These are phyloP conservation scores for Rhinogobius similis DNA, from an alignment of 2,113 vertebrate species.

Conservation along the genomic window DNA sequence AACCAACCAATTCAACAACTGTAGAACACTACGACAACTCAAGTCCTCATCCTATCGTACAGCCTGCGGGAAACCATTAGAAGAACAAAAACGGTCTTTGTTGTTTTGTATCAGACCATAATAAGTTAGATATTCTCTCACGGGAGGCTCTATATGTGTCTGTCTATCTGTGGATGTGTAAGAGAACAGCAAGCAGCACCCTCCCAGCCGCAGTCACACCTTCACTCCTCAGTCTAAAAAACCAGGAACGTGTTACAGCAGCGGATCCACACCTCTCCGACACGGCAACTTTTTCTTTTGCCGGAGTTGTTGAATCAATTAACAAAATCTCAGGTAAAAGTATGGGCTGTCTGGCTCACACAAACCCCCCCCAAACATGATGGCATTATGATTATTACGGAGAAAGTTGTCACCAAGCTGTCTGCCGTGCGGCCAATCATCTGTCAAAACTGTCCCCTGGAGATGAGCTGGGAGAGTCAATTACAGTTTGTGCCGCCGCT, in stretches of 20 bases:
- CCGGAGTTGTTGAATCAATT: constrained; percentile 37
- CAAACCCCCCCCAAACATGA: neutral
- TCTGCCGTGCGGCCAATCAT: constrained; percentile 40
- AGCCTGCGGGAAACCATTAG: too few relatives aligned
- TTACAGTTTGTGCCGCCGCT: constrained; percentile 29
- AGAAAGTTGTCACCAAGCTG: constrained; percentile 18
- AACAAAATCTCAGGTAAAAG: constrained; percentile 22
- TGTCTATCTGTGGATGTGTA: constrained; percentile 24
- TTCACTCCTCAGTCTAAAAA: constrained; percentile 1
- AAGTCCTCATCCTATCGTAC: too few relatives aligned
- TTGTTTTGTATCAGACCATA: constrained; percentile 52
- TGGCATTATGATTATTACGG: constrained; percentile 7
- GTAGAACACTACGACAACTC: too few relatives aligned
- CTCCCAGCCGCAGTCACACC: too few relatives aligned
- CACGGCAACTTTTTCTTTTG: constrained; percentile 1
- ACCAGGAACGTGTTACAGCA: constrained; percentile 26
- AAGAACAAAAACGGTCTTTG: constrained; percentile 9
- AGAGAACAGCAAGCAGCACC: constrained; percentile 41
- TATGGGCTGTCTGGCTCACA: constrained; percentile 5
- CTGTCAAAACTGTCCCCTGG: constrained; percentile 35
- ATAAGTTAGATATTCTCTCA: constrained; percentile 36
- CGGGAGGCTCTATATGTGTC: constrained; percentile 26
- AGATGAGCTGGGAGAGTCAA: constrained; percentile 45
- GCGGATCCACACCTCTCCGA: constrained; percentile 25
- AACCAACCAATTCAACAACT: too few relatives aligned